Conservation (phyloP, 1,140 invertebrate species). For the Oedothorax gibbosus region DNA sequence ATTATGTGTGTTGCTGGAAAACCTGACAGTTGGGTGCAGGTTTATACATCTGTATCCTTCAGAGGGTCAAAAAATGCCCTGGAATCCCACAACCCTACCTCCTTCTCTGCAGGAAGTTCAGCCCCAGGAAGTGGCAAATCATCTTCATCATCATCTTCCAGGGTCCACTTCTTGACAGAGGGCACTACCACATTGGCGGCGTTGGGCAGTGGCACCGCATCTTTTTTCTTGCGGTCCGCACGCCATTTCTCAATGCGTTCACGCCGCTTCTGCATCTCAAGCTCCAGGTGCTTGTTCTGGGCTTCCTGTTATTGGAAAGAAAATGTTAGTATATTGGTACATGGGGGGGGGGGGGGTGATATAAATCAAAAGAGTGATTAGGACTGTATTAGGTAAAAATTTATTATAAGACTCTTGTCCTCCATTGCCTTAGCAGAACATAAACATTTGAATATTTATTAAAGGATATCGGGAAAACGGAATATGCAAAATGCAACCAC, state of each 20-base stretch:
- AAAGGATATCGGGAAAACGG: too few relatives aligned
- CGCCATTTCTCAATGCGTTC: constrained; percentile 95
- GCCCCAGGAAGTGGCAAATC: constrained; percentile 63
- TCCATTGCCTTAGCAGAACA: too few relatives aligned
- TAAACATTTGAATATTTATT: too few relatives aligned
- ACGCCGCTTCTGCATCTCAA: constrained; percentile 95
- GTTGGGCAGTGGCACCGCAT: constrained; percentile 68
- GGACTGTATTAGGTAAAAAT: too few relatives aligned
- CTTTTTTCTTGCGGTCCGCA: constrained; percentile 87
- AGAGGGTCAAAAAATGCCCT: too few relatives aligned
- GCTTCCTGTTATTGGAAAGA: constrained; percentile 69
- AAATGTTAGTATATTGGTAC: background rate
- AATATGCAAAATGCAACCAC: too few relatives aligned
- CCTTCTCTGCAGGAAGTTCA: constrained; percentile 69
- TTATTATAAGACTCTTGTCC: too few relatives aligned
- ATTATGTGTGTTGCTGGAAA: too few relatives aligned
- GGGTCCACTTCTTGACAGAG: constrained; percentile 66
- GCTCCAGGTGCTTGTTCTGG: constrained; percentile 86
- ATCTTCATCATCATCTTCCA: constrained; percentile 70
- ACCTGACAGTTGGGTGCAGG: too few relatives aligned
- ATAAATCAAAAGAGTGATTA: too few relatives aligned
- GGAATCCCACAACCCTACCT: background rate
- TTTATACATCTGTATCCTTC: too few relatives aligned
- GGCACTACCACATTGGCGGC: constrained; percentile 35
- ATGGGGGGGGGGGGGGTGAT: background rate